Conservation (phyloP, 2,113 vertebrate genomes). For the Dinomys branickii region DNA sequence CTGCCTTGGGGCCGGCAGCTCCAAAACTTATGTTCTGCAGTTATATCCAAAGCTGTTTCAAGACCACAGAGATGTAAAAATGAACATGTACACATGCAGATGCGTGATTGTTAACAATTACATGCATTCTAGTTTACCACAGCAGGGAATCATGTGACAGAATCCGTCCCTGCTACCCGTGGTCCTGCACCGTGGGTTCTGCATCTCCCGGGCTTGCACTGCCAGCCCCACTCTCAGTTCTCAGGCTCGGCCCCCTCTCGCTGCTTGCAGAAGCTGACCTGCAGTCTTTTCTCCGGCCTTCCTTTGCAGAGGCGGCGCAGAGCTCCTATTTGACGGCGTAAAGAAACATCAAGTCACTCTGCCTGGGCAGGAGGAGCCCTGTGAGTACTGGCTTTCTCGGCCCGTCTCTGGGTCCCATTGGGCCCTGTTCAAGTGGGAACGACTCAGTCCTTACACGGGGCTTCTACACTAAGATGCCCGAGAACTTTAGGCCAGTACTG, state of each 20-base stretch:
- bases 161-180: neutral
- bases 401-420: neutral
- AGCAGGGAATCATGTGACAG: neutral
- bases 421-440: neutral
- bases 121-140: neutral
- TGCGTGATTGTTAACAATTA: neutral
- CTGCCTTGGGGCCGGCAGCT: neutral
- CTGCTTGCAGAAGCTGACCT: neutral
- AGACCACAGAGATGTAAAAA: neutral
- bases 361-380: slow-evolving; percentile 92
- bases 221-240: neutral
- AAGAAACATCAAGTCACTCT: slow-evolving; percentile 95
- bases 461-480: neutral
- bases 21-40: neutral
- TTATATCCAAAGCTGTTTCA: neutral
- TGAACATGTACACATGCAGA: neutral
- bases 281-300: slow-evolving; percentile 73
- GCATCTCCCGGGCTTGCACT: neutral
- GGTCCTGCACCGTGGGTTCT: neutral
- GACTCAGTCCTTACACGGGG: neutral
- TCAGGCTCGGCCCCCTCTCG: neutral
- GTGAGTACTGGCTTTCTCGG: slow-evolving; percentile 90
- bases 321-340: slow-evolving; percentile 94
- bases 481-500: neutral
- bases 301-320: slow-evolving; percentile 94